Percentiles rank a stretch among this genome's conserved stretches.
Evolutionary conservation across 2,888 invertebrate genomes (phyloP).

Genomic region (Nipponacmea schrenckii): DNA sequence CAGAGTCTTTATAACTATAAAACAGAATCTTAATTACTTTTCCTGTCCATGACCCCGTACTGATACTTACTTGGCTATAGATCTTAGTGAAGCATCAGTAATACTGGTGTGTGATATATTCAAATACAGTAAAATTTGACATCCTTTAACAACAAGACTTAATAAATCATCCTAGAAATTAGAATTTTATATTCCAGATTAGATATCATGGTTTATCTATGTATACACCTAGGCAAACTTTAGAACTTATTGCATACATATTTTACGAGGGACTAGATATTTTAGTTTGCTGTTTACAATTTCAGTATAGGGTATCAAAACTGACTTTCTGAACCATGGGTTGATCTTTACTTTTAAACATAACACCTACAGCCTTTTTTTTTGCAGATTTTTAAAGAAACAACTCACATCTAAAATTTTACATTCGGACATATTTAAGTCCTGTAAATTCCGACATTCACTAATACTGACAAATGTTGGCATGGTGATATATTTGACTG

Average conservation of each 20-base stretch:
- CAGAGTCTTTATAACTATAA: too few species aligned
- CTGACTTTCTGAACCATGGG: background rate
- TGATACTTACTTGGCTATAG: constrained; percentile 60
- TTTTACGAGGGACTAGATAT: too few species aligned
- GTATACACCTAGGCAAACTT: too few species aligned
- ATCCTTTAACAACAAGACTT: constrained; percentile 61
- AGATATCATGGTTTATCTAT: too few species aligned
- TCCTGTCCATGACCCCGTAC: too few species aligned
- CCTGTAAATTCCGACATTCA: constrained; percentile 67
- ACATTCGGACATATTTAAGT: constrained; percentile 67
- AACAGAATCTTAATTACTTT: too few species aligned
- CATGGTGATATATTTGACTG: constrained; percentile 51
- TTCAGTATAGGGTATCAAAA: background rate
- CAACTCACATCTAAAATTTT: constrained; percentile 60
- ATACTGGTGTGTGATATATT: constrained; percentile 65
- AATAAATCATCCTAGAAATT: constrained; percentile 62
- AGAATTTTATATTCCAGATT: constrained; percentile 1
- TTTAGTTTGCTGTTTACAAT: too few species aligned
- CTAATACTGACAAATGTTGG: constrained; percentile 60
- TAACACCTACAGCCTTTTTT: too few species aligned
- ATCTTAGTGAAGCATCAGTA: constrained; percentile 63
- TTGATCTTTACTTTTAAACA: background rate
- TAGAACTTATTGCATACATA: too few species aligned
- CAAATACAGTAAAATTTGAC: constrained; percentile 65
- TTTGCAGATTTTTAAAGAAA: too few species aligned